A percentile compares a stretch with the other conserved stretches of the same genome.
phyloP scores from a whole-genome alignment of 2,888 invertebrate genomes.

The Deroplatys truncata region DNA sequence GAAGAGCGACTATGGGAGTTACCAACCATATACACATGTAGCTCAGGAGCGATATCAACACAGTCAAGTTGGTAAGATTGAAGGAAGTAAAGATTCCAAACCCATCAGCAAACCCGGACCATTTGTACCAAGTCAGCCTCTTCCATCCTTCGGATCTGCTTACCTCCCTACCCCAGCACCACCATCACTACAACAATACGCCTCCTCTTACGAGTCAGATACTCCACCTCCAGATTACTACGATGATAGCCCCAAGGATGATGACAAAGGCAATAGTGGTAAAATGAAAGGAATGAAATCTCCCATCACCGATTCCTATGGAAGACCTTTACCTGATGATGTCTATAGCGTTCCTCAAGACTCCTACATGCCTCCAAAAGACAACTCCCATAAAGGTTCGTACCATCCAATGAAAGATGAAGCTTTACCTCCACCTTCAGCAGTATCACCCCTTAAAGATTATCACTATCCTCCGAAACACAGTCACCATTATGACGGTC shows the following conservation, averaged over 20 bases:
- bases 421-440: neutral
- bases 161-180: neutral
- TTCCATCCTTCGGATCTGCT: neutral
- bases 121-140: neutral
- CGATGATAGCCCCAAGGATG: neutral
- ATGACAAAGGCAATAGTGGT: neutral
- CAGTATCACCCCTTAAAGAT: neutral
- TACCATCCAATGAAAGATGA: neutral
- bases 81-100: neutral
- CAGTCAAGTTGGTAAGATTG: neutral
- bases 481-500: constrained; percentile 46
- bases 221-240: neutral
- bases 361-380: neutral
- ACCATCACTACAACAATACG: neutral
- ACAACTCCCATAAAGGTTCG: neutral
- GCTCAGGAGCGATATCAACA: neutral
- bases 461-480: constrained; percentile 31
- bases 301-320: neutral
- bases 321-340: neutral
- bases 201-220: neutral
- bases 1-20: neutral
- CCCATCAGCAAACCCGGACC: too few relatives aligned
- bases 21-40: neutral
- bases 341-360: neutral
- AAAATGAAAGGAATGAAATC: neutral